These are phyloP conservation scores for Akabosia matsudoensis DNA, from an alignment of 1,140 invertebrate species.

Conservation along the genomic window DNA sequence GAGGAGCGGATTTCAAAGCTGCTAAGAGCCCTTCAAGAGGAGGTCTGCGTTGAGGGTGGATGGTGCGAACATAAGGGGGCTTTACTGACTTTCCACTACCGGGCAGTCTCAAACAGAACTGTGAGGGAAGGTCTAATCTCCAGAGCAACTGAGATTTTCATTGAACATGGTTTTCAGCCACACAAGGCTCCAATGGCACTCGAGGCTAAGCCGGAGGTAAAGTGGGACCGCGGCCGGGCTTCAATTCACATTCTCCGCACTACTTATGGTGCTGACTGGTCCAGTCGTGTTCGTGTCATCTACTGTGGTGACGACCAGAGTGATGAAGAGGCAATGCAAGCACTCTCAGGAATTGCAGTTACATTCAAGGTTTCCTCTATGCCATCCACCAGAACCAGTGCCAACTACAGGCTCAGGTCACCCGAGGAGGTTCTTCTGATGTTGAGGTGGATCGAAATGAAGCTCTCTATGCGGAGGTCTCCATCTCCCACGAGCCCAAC, in stretches of 20 bases:
- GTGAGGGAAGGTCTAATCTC: slow-evolving; percentile 46
- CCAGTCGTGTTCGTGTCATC: slow-evolving; percentile 50
- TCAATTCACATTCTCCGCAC: slow-evolving; percentile 52
- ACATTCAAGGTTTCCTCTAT: slow-evolving; percentile 49
- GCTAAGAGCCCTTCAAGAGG: slow-evolving; percentile 47
- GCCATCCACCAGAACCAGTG: slow-evolving; percentile 49
- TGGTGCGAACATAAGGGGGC: slow-evolving; percentile 55
- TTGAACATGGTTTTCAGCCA: slow-evolving; percentile 49
- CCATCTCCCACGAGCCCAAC: slow-evolving; percentile 32
- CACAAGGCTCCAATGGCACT: slow-evolving; percentile 50
- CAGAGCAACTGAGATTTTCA: slow-evolving; percentile 49
- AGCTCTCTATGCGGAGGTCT: slow-evolving; percentile 40
- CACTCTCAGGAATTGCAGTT: slow-evolving; percentile 49
- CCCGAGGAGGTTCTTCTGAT: slow-evolving; percentile 51
- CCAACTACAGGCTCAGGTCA: slow-evolving; percentile 50
- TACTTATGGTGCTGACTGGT: slow-evolving; percentile 53
- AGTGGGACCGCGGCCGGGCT: slow-evolving; percentile 53
- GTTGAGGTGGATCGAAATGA: slow-evolving; percentile 52
- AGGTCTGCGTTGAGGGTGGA: slow-evolving; percentile 51
- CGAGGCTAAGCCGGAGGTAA: slow-evolving; percentile 52
- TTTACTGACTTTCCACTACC: slow-evolving; percentile 53
- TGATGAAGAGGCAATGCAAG: slow-evolving; percentile 53
- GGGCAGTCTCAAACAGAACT: slow-evolving; percentile 48
- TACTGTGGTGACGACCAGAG: slow-evolving; percentile 53
- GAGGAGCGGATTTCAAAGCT: slow-evolving; percentile 50